Percentiles rank a stretch among this genome's conserved stretches.
phyloP scores from a whole-genome alignment of 2,113 vertebrate species.

The Atractosteus spatula region DNA sequence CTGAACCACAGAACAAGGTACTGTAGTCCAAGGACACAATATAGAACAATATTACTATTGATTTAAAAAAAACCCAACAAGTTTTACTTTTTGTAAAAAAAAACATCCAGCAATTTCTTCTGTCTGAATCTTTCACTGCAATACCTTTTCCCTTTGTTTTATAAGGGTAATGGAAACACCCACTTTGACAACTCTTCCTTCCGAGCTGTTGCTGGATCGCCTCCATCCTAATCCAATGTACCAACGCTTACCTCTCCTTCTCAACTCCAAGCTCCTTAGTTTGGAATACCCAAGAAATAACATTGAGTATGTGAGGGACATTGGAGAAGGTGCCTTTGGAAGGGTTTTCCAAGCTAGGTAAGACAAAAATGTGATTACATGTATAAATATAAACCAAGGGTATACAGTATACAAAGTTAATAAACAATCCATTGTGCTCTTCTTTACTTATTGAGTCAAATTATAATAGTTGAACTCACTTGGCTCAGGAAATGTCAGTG shows the following conservation, averaged over 20 bases:
- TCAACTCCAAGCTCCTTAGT: conserved; percentile 89
- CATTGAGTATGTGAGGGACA: conserved; percentile 95
- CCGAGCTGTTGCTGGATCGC: conserved; percentile 89
- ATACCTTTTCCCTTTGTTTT: background rate
- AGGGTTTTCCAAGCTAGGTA: conserved; percentile 97
- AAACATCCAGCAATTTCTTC: too few relatives aligned
- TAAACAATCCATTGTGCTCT: too few relatives aligned
- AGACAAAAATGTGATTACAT: conserved; percentile 17
- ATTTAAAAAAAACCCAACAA: background rate
- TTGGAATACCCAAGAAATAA: conserved; percentile 97
- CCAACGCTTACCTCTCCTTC: conserved; percentile 89
- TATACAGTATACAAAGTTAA: too few relatives aligned
- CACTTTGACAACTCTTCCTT: conserved; percentile 82
- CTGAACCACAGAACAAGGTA: too few relatives aligned
- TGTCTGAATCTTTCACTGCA: too few relatives aligned
- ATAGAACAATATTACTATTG: background rate
- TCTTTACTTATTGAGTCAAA: too few relatives aligned
- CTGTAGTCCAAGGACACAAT: too few relatives aligned
- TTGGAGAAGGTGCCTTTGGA: conserved; percentile 95
- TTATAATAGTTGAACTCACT: too few relatives aligned
- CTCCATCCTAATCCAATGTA: conserved; percentile 98
- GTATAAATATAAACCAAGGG: too few relatives aligned
- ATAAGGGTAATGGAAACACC: conserved; percentile 78
- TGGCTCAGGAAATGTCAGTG: too few relatives aligned
- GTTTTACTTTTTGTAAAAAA: too few relatives aligned